Evolutionary conservation across 2,888 invertebrate species (phyloP).

Genomic region (Caenorhabditis japonica): DNA sequence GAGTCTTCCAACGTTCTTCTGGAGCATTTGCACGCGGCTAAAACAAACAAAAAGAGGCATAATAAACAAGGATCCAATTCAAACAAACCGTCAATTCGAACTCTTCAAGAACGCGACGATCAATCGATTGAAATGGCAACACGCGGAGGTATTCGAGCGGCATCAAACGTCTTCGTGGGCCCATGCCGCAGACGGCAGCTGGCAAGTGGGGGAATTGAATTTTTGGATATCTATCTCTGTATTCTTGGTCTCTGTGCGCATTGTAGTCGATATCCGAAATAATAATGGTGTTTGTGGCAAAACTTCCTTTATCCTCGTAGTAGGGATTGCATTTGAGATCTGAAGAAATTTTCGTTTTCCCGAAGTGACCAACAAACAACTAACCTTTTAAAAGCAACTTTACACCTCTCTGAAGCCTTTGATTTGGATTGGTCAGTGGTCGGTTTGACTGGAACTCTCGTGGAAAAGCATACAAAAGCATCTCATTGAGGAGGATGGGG

Average conservation of each 20-base stretch:
- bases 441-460: constrained; percentile 11
- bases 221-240: constrained; percentile 23
- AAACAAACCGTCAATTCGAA: constrained; percentile 46
- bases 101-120: constrained; percentile 39
- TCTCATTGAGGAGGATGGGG: constrained; percentile 18
- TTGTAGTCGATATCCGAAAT: constrained; percentile 34
- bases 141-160: constrained; percentile 41
- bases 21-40: constrained; percentile 50
- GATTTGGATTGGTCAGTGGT: constrained; percentile 13
- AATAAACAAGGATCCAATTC: background rate
- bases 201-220: constrained; percentile 35
- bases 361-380: background rate
- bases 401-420: constrained; percentile 12
- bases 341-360: background rate
- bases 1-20: constrained; percentile 36
- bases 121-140: constrained; percentile 42
- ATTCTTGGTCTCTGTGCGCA: constrained; percentile 23
- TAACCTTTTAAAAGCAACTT: constrained; percentile 36
- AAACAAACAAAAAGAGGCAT: background rate
- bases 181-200: constrained; percentile 38
- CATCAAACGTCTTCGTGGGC: constrained; percentile 15
- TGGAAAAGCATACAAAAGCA: constrained; percentile 25
- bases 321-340: constrained; percentile 51
- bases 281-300: constrained; percentile 41
- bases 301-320: constrained; percentile 31